Percentiles rank a stretch among this genome's conserved stretches.
Conservation (phyloP, 2,797 vertebrate genomes). For the Okamejei kenojei region DNA sequence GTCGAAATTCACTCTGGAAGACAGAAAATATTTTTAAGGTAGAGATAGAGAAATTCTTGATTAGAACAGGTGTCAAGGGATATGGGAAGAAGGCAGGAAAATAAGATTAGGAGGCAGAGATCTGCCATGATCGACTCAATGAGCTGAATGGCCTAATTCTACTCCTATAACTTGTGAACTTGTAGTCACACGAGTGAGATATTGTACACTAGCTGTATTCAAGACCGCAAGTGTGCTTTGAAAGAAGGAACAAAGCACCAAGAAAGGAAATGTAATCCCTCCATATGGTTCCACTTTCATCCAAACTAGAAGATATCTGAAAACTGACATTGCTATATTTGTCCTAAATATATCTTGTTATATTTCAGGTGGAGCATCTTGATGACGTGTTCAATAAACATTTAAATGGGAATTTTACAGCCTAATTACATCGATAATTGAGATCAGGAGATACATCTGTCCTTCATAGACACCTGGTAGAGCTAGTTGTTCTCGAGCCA, state of each 20-base stretch:
- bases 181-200: not conserved
- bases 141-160: not conserved
- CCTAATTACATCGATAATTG: not conserved
- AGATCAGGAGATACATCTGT: not conserved
- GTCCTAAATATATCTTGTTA: not conserved
- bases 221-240: not conserved
- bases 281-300: not conserved
- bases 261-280: not conserved
- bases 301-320: not conserved
- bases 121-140: too few species aligned
- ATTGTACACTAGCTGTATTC: not conserved
- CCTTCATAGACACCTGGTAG: not conserved
- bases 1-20: too few species aligned
- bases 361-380: not conserved
- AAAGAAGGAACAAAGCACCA: not conserved
- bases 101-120: too few species aligned
- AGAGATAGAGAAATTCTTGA: too few species aligned
- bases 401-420: not conserved
- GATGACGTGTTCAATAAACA: not conserved
- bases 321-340: not conserved
- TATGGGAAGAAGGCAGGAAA: too few species aligned
- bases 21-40: too few species aligned
- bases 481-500: not conserved
- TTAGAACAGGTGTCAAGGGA: too few species aligned
- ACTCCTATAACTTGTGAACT: not conserved